phyloP scores from a whole-genome alignment of 1,140 invertebrate genomes.

The Bilobella aurantiaca region DNA sequence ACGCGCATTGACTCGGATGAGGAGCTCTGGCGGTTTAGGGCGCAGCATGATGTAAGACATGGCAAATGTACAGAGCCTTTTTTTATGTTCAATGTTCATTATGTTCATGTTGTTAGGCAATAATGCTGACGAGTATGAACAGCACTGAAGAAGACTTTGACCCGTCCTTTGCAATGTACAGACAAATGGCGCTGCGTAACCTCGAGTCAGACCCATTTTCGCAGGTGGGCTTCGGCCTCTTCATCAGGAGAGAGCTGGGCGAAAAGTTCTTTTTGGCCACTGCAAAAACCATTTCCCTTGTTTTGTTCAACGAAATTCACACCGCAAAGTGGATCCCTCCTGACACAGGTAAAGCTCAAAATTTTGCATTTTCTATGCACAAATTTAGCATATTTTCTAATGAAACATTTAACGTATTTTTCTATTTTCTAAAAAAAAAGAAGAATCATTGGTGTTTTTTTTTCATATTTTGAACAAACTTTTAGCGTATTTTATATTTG shows the following conservation, averaged over 20 bases:
- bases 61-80: too few species aligned
- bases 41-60: constrained; percentile 33
- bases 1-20: constrained; percentile 32
- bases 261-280: constrained; percentile 31
- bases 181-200: constrained; percentile 31
- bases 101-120: constrained; percentile 21
- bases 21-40: constrained; percentile 31
- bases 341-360: constrained; percentile 20
- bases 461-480: too few species aligned
- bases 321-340: constrained; percentile 31
- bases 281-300: constrained; percentile 29
- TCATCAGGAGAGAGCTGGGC: constrained; percentile 22
- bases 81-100: too few species aligned
- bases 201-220: constrained; percentile 33
- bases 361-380: too few species aligned
- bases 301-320: constrained; percentile 35
- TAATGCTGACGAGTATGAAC: constrained; percentile 31
- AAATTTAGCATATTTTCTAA: too few species aligned
- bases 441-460: too few species aligned
- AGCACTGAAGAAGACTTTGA: constrained; percentile 16
- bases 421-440: not conserved
- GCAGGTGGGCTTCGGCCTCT: constrained; percentile 32
- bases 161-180: constrained; percentile 25
- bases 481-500: too few species aligned
- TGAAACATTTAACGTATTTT: not conserved